phyloP scores from a whole-genome alignment of 1,140 invertebrate species.

The Drosophila orosa region DNA sequence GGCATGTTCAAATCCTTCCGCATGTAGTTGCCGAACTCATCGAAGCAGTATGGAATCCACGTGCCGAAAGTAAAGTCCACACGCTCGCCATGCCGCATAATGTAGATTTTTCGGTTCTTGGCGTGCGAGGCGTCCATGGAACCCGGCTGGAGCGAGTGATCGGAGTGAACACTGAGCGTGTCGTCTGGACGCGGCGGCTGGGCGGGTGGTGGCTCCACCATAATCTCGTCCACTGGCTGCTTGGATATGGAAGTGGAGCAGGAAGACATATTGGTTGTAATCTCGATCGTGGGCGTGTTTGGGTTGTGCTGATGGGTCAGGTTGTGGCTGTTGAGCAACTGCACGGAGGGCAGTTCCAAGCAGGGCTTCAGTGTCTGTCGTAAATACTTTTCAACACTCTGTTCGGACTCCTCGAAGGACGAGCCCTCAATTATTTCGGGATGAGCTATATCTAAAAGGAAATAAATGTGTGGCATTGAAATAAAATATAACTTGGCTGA shows the following conservation, averaged over 20 bases:
- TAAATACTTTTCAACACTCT: conserved; percentile 79
- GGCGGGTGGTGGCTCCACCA: conserved; percentile 67
- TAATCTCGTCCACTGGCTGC: conserved; percentile 66
- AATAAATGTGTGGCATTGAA: neutral
- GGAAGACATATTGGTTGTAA: conserved; percentile 72
- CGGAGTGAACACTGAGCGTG: conserved; percentile 73
- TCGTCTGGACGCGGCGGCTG: conserved; percentile 69
- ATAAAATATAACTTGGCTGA: neutral
- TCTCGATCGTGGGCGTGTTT: conserved; percentile 76
- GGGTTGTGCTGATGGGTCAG: conserved; percentile 64
- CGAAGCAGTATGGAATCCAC: conserved; percentile 95
- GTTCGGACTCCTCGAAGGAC: conserved; percentile 79
- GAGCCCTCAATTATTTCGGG: conserved; percentile 75
- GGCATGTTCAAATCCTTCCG: conserved; percentile 96
- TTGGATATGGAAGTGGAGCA: conserved; percentile 57
- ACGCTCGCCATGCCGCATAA: conserved; percentile 90
- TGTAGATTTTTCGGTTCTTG: conserved; percentile 86
- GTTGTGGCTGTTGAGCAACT: conserved; percentile 59
- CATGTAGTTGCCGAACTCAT: conserved; percentile 90
- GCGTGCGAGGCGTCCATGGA: conserved; percentile 40
- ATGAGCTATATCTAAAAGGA: conserved; percentile 47
- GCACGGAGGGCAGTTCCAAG: conserved; percentile 70
- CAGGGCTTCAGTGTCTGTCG: conserved; percentile 76
- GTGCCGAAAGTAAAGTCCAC: conserved; percentile 95
- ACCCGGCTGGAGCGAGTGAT: conserved; percentile 49